Evolutionary conservation across 2,113 vertebrate genomes (phyloP).

Genomic region (Centropristis striata): DNA sequence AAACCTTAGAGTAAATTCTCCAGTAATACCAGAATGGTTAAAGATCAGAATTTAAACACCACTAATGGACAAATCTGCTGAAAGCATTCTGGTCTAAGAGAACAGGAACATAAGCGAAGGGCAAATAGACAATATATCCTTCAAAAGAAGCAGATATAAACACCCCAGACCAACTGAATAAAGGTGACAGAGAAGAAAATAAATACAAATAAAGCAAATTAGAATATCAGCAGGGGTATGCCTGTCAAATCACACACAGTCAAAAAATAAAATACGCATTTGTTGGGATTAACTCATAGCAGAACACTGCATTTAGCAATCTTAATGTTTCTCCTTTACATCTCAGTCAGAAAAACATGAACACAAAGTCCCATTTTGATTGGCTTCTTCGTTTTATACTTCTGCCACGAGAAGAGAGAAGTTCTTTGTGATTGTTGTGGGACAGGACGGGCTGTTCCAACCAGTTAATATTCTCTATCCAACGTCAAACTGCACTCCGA

Average conservation of each 20-base stretch:
- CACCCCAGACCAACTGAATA: slow-evolving; percentile 34
- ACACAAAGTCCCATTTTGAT: slow-evolving; percentile 55
- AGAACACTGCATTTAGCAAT: slow-evolving; percentile 62
- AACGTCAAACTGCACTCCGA: slow-evolving; percentile 39
- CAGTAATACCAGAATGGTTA: slow-evolving; percentile 25
- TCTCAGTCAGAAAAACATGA: slow-evolving; percentile 51
- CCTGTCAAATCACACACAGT: slow-evolving; percentile 70
- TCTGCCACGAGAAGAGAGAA: slow-evolving; percentile 46
- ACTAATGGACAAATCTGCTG: slow-evolving; percentile 5
- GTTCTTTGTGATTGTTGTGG: slow-evolving; percentile 59
- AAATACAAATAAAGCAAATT: slow-evolving; percentile 71
- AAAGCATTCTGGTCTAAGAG: slow-evolving; percentile 24
- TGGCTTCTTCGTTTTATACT: slow-evolving; percentile 56
- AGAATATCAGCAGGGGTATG: slow-evolving; percentile 53
- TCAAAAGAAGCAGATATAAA: slow-evolving; percentile 44
- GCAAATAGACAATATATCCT: slow-evolving; percentile 14
- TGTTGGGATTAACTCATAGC: slow-evolving; percentile 43
- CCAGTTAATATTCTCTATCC: slow-evolving; percentile 24
- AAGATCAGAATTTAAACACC: slow-evolving; percentile 22
- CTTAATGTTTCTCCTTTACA: slow-evolving; percentile 54
- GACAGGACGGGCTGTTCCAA: slow-evolving; percentile 48
- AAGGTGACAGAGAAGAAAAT: slow-evolving; percentile 50
- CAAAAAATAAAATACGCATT: slow-evolving; percentile 46
- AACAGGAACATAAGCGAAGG: slow-evolving; percentile 1
- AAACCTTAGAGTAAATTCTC: slow-evolving; percentile 18